Evolutionary conservation across 1,140 invertebrate species (phyloP), one percentile per base, ranked within the genome.

Genomic region (Coenobita brevimanus): DNA sequence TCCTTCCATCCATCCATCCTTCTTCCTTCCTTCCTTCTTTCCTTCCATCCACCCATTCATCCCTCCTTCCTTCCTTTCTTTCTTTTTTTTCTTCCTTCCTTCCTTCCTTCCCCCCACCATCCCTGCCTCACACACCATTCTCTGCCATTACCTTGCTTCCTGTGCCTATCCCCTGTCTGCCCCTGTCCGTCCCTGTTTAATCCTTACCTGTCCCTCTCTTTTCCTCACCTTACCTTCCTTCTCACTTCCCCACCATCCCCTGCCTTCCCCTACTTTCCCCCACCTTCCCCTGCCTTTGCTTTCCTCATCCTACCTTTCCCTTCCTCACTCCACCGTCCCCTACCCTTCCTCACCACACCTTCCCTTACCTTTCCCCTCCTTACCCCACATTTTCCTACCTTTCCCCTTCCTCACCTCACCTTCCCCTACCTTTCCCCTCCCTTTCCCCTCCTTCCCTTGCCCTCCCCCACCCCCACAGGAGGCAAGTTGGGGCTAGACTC

Each of bases 401-500:
- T n/a, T n/a, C n/a, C n/a, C n/a, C n/a, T n/a, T n/a, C n/a, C n/a
- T n/a, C n/a, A n/a, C n/a, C n/a, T n/a, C n/a, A n/a, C n/a, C n/a
- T n/a, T n/a, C n/a, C n/a, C n/a, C n/a, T n/a, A n/a, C n/a, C n/a
- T n/a, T n/a, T n/a, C n/a, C n/a, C n/a, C n/a, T n/a, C n/a, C n/a
- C n/a, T n/a, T n/a, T n/a, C n/a, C n/a, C n/a, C n/a, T n/a, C n/a
- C n/a, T n/a, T n/a, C n/a, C n/a, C 21, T 57, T 8, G 43, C 75
- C 54, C 36, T 10, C 17, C 30, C 73, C 21, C 17, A 33, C 75
- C 57, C 46, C n/a, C 24, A 33, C 85, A 90, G 89, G 89, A 64
- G 89, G 89, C 13, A 90, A 90, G 50, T 81, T 90, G 27, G 89
- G 89, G 17, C 89, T 85, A 15, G 83, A 88, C 21, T 88, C 83